phyloP scores from a whole-genome alignment of 1,140 invertebrate species.

The Apolygus lucorum region DNA sequence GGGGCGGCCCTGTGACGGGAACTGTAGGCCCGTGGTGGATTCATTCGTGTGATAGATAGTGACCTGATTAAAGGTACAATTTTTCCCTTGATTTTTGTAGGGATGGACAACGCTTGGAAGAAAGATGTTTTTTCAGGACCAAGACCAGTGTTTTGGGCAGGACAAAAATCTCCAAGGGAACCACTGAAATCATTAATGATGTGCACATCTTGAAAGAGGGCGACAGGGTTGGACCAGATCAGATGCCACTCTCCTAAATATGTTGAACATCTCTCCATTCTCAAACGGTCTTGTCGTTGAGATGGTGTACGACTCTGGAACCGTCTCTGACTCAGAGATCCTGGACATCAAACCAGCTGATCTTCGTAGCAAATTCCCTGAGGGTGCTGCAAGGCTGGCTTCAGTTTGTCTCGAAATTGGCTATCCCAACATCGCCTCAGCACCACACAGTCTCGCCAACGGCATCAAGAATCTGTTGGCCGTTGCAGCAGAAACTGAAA shows the following conservation, averaged over 20 bases:
- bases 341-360: slow-evolving; percentile 60
- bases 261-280: slow-evolving; percentile 65
- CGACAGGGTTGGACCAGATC: slow-evolving; percentile 60
- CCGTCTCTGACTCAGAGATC: slow-evolving; percentile 53
- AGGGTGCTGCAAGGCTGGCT: slow-evolving; percentile 54
- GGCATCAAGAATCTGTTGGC: slow-evolving; percentile 60
- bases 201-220: slow-evolving; percentile 50
- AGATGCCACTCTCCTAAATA: slow-evolving; percentile 61
- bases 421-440: slow-evolving; percentile 61
- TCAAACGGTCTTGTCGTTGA: slow-evolving; percentile 56
- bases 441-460: slow-evolving; percentile 55
- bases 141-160: slow-evolving; percentile 58
- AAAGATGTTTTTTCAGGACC: slow-evolving; percentile 68
- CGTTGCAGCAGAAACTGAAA: slow-evolving; percentile 53
- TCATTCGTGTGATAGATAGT: too few relatives aligned
- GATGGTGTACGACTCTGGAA: slow-evolving; percentile 57
- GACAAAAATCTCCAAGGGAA: slow-evolving; percentile 66
- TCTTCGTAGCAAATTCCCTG: slow-evolving; percentile 46
- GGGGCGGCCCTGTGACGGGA: too few relatives aligned
- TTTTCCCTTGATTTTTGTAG: slow-evolving; percentile 63
- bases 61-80: too few relatives aligned
- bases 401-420: slow-evolving; percentile 52
- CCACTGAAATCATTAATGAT: slow-evolving; percentile 58
- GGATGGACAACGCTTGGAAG: slow-evolving; percentile 64
- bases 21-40: too few relatives aligned